These are phyloP conservation scores for Sclerurus mexicanus DNA, from an alignment of 2,113 vertebrate species.

Conservation along the genomic window DNA sequence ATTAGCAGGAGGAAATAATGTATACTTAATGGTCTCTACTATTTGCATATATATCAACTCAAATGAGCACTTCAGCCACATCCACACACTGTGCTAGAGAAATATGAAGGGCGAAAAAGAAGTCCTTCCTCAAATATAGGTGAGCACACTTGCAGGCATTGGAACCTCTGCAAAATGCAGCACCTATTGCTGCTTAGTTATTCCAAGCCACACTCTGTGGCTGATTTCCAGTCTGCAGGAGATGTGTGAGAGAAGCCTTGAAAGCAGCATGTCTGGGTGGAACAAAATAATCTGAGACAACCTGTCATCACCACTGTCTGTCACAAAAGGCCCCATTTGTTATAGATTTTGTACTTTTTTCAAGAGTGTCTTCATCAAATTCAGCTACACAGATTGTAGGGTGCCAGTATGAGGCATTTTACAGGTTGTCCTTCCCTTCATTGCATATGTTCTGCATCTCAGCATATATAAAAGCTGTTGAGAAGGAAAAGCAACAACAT, in stretches of 20 bases:
- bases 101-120: neutral
- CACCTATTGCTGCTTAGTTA: neutral
- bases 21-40: neutral
- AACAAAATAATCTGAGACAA: neutral
- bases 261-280: neutral
- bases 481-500: neutral
- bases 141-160: neutral
- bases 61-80: neutral
- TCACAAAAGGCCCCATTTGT: neutral
- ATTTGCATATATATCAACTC: constrained; percentile 35
- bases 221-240: constrained; percentile 29
- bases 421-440: neutral
- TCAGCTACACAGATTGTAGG: neutral
- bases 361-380: neutral
- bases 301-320: neutral
- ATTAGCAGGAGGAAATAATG: neutral
- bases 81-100: neutral
- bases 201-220: neutral
- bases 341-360: neutral
- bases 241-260: neutral
- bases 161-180: neutral
- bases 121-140: neutral
- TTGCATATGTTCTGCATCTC: neutral
- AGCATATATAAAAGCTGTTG: neutral
- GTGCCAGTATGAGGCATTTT: neutral